Evolutionary conservation across 2,113 vertebrate species (phyloP), one percentile per base, ranked within the genome.

Genomic region (Periophthalmodon schlosseri): DNA sequence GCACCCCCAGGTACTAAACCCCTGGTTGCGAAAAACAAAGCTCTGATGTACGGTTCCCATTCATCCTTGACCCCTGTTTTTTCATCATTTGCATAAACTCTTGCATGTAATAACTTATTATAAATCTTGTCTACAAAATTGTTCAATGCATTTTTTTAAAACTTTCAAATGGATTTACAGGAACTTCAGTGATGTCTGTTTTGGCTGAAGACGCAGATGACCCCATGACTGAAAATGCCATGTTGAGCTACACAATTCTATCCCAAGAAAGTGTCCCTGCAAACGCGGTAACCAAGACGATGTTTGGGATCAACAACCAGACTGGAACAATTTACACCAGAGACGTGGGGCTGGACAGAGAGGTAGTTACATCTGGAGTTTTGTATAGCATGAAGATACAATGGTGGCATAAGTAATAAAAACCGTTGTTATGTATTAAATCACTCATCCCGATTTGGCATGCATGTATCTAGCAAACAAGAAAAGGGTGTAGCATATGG

Each of bases 191-290:
- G 83, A 93, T 96, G 94, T 94, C 88, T 0, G 96, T 93, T 0
- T 94, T 94, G 9, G 98, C 98, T 68, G 95, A 91, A 0, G 98
- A 99, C 0, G 94, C 92, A 0, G 98, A 99, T 0, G 98, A 99
- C 85, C 95, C 96, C 0, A 92, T 93, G 75, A 99, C 97, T 0
- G 96, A 98, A 33, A 99, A 99, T 0, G 95, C 96, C 0, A 89
- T 36, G 0, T 90, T 99, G 68, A 94, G 94, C 24, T 99, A 93
- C 86, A 96, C 96, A 64, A 96, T 99, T 87, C 82, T 95, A 47
- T 84, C 80, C 5, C 96, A 96, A 86, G 95, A 95, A 0, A 64
- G 89, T 5, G n/a, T 90, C 50, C 94, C 94, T 7, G 80, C 86
- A 12, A 87, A 88, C 39, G 85, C 85, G n/a, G 70, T 93, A 13